Conservation (phyloP, 64 coral and sea anemone species). For the Dendrophyllia cribrosa region DNA sequence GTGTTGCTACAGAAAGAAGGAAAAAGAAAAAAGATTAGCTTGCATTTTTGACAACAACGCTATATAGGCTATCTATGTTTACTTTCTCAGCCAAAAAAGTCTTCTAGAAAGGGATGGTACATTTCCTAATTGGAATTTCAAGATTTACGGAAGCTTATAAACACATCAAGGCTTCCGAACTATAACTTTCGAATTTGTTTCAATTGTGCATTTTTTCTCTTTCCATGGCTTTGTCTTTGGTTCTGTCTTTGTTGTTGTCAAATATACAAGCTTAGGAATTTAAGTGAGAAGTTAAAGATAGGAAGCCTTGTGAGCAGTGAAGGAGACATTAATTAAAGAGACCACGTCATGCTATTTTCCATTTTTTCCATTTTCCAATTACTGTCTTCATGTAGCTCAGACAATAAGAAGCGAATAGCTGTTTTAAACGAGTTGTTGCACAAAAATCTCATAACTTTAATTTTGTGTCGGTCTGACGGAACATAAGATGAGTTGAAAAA, state of each 20-base stretch:
- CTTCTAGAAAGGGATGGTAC: slow-evolving; percentile 45
- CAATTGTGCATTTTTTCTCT: neutral
- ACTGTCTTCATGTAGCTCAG: too few relatives aligned
- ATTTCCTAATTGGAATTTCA: neutral
- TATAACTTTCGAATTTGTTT: slow-evolving; percentile 12
- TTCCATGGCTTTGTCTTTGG: slow-evolving; percentile 34
- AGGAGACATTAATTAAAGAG: neutral
- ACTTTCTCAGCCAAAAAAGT: neutral
- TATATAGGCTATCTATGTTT: neutral
- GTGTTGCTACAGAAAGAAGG: slow-evolving; percentile 13
- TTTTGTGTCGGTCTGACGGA: too few relatives aligned
- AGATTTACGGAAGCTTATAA: slow-evolving; percentile 35
- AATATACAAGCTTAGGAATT: slow-evolving; percentile 72
- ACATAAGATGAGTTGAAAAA: too few relatives aligned
- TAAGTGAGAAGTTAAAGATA: slow-evolving; percentile 58
- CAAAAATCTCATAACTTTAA: too few relatives aligned
- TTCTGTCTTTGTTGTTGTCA: slow-evolving; percentile 66
- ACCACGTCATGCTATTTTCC: neutral
- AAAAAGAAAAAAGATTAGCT: slow-evolving; percentile 67
- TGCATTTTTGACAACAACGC: slow-evolving; percentile 71
- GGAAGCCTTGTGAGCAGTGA: slow-evolving; percentile 67
- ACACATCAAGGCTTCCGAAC: slow-evolving; percentile 64
- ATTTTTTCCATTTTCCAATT: slow-evolving; percentile 33
- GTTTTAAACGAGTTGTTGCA: too few relatives aligned
- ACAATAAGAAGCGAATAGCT: too few relatives aligned